A percentile compares a stretch with the other conserved stretches of the same genome.
phyloP scores from a whole-genome alignment of 2,888 invertebrate genomes.

The Linyphia triangularis region DNA sequence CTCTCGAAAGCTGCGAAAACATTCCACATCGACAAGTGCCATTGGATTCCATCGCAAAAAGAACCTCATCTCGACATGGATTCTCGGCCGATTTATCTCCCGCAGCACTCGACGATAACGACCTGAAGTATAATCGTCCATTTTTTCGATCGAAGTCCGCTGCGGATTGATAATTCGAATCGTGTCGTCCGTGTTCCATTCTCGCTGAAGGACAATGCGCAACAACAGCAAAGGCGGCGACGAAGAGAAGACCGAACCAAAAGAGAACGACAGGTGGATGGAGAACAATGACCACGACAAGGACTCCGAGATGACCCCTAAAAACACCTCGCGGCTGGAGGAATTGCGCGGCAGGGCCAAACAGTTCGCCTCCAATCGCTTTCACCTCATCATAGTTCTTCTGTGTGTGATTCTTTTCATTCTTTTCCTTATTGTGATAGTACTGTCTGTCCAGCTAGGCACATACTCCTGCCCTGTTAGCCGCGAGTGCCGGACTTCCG shows the following conservation, averaged over 20 bases:
- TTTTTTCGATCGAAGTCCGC: background rate
- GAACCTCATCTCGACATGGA: background rate
- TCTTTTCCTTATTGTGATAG: conserved; percentile 81
- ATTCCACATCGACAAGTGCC: conserved; percentile 5
- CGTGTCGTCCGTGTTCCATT: background rate
- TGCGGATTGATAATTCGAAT: background rate
- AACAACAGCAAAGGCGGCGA: conserved; percentile 67
- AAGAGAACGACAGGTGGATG: conserved; percentile 75
- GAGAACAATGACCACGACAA: conserved; percentile 70
- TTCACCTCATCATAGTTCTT: conserved; percentile 67
- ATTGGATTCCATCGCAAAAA: background rate
- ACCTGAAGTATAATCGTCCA: background rate
- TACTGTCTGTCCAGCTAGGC: conserved; percentile 81
- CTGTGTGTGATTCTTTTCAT: conserved; percentile 79
- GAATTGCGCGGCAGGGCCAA: conserved; percentile 67
- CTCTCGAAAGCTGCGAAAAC: background rate
- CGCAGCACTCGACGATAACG: conserved; percentile 8
- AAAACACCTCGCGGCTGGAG: conserved; percentile 52
- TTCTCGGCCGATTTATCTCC: conserved; percentile 27
- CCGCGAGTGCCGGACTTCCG: conserved; percentile 81
- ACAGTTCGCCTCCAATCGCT: conserved; percentile 56
- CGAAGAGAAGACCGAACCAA: conserved; percentile 74
- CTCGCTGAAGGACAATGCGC: conserved; percentile 15
- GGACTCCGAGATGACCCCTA: conserved; percentile 55
- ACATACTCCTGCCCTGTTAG: conserved; percentile 80